Percentiles rank a stretch among this genome's conserved stretches.
These are phyloP conservation scores for Ondatra zibethicus DNA, from an alignment of 2,113 vertebrate species.

Conservation along the genomic window DNA sequence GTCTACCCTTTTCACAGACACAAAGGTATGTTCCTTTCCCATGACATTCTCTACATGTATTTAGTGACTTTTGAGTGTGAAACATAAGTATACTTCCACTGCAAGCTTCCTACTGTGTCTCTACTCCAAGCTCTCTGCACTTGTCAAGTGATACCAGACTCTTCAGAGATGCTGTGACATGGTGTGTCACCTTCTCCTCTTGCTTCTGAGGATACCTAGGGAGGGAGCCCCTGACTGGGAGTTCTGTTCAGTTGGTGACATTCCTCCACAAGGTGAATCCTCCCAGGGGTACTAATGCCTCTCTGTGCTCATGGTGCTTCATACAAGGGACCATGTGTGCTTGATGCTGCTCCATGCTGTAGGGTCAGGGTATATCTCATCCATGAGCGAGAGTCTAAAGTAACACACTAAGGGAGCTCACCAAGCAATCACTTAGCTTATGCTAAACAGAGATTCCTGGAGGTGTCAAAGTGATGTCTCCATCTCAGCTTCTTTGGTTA, in stretches of 20 bases:
- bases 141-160: background rate
- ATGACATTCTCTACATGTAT: conserved; percentile 39
- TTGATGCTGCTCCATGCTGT: background rate
- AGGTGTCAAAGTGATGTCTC: fast-evolving
- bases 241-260: background rate
- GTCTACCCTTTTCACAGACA: background rate
- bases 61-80: background rate
- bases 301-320: background rate
- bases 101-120: background rate
- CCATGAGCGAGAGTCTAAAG: background rate
- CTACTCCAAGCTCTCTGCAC: background rate
- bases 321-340: background rate
- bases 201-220: background rate
- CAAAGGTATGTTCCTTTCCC: background rate
- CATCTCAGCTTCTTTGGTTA: too few species aligned
- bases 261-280: background rate
- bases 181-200: background rate
- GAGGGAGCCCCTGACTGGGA: background rate
- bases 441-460: background rate
- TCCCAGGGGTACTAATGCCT: background rate
- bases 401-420: background rate
- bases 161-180: background rate
- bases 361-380: background rate
- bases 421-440: background rate
- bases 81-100: background rate